phyloP scores from a whole-genome alignment of 2,113 vertebrate genomes.

The Uria aalge region DNA sequence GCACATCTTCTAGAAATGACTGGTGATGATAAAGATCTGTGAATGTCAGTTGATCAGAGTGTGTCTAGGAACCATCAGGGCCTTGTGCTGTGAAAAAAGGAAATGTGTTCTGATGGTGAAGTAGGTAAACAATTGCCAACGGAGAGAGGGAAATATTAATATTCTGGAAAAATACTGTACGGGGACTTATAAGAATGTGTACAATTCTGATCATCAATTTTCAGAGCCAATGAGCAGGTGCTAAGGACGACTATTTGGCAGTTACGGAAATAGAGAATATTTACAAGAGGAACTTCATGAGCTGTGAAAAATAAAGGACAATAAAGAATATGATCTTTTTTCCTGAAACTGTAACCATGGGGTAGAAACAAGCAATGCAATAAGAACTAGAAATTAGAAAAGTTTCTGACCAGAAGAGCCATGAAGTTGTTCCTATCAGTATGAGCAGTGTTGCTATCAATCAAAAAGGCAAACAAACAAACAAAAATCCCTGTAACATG shows the following conservation, averaged over 20 bases:
- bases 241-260: background rate
- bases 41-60: background rate
- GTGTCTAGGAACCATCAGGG: background rate
- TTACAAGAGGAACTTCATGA: background rate
- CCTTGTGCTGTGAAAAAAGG: background rate
- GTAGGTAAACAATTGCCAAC: background rate
- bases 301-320: background rate
- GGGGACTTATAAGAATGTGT: background rate
- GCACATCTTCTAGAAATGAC: background rate
- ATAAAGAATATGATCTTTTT: background rate
- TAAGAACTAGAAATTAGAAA: background rate
- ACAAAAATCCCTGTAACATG: background rate
- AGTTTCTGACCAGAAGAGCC: background rate
- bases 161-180: background rate
- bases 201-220: background rate
- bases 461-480: background rate
- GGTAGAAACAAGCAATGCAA: background rate
- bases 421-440: background rate
- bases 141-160: background rate
- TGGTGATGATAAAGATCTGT: background rate
- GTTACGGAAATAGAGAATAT: background rate
- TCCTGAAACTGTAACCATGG: background rate
- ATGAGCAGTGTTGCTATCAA: background rate
- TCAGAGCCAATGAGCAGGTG: background rate
- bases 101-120: background rate